Conservation (phyloP, 2,113 vertebrate species). For the Coturnix japonica region DNA sequence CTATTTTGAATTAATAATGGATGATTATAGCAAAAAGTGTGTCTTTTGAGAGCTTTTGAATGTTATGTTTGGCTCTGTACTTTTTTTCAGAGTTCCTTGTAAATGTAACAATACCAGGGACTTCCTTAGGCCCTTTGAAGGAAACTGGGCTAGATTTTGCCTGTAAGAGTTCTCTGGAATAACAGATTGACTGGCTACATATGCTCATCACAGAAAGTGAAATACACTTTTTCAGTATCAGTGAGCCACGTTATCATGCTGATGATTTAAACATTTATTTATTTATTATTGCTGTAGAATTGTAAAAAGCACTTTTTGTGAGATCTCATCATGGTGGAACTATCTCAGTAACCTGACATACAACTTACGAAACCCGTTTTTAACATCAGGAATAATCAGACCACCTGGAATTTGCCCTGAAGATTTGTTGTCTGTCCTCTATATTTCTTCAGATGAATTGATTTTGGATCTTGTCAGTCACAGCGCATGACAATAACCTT, state of each 20-base stretch:
- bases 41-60: neutral
- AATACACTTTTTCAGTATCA: neutral
- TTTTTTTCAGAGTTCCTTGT: neutral
- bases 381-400: conserved; percentile 14
- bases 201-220: neutral
- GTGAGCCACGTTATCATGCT: neutral
- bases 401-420: neutral
- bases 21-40: neutral
- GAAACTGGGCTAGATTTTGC: neutral
- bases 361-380: neutral
- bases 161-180: neutral
- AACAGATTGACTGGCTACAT: neutral
- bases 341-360: neutral
- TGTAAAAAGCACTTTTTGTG: neutral
- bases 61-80: neutral
- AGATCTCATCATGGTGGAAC: neutral
- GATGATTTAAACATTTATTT: neutral
- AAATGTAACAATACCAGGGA: neutral
- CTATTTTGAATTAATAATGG: neutral
- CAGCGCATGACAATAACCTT: neutral
- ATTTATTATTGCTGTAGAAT: neutral
- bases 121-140: neutral
- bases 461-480: neutral
- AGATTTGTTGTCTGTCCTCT: neutral
- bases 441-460: neutral